Evolutionary conservation across 1,140 invertebrate species (phyloP), one percentile per base, ranked within the genome.

Genomic region (Acromyrmex echinatior): DNA sequence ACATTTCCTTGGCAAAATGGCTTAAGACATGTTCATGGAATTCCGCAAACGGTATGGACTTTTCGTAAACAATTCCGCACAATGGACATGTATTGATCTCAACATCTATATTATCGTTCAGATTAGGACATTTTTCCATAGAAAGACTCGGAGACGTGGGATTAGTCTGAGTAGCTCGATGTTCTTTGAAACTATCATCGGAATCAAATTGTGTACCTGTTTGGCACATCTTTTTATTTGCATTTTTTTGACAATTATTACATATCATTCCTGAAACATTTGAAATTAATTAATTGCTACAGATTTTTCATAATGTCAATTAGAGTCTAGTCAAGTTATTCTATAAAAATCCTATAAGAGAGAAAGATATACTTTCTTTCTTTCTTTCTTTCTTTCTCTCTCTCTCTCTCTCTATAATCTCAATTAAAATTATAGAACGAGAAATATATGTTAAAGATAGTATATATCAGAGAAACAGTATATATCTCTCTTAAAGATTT

Each of bases 21-120:
- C 87, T 94, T 25, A 96, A 88, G 60, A 96, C 95, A 86, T 96
- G 96, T 87, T 95, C 93, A 79, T 96, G 95, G 81, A 96, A 96
- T 51, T 92, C 92, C 49, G 91, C 82, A 91, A 96, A 96, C 21
- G 93, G 76, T 28, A 88, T 89, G 10, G 92, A 87, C 65, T 92
- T 92, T 45, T 78, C 92, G 82, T 94, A 96, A 76, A 92, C 88
- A 56, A 71, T 84, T 9, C 93, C 94, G 88, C 96, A 96, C 21
- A 96, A 85, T 0, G 96, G 96, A 81, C 96, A 96, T 62, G 94
- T 94, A 62, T 93, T 92, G 45, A 91, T 86, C 71, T 92, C 87
- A 7, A 10, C 39, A 45, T 88, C 87, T 28, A 76, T 28, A 70
- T 81, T 87, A 63, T 92, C 71, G 2, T 63, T 25, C 18, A 68